phyloP scores from a whole-genome alignment of 1,140 invertebrate genomes.

The Hycleus phaleratus region DNA sequence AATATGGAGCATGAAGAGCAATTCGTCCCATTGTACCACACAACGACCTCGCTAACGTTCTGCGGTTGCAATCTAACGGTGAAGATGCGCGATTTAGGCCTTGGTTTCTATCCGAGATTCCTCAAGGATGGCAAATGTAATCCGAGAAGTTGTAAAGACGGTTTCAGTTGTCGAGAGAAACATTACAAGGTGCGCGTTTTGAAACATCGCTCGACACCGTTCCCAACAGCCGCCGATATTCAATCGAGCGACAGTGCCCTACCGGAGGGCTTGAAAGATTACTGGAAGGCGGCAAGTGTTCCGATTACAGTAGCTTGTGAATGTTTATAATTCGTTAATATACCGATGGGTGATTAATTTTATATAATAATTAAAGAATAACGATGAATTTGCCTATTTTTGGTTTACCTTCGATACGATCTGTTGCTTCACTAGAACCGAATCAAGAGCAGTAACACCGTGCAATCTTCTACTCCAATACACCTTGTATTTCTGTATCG shows the following conservation, averaged over 20 bases:
- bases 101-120: conserved; percentile 23
- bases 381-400: not conserved
- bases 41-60: no score
- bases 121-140: conserved; percentile 21
- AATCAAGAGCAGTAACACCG: conserved; percentile 47
- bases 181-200: conserved; percentile 25
- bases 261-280: conserved; percentile 18
- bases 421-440: conserved; percentile 52
- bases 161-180: conserved; percentile 15
- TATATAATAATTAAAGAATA: not conserved
- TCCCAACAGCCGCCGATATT: not conserved
- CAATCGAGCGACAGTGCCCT: not conserved
- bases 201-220: conserved; percentile 11
- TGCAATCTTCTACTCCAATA: conserved; percentile 54
- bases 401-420: conserved; percentile 49
- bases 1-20: no score
- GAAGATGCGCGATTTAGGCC: conserved; percentile 22
- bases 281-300: conserved; percentile 19
- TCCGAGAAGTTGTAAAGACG: conserved; percentile 6
- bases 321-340: conserved; percentile 12
- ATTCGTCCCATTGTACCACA: no score
- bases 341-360: not conserved
- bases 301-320: conserved; percentile 27
- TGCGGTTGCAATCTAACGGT: no score
- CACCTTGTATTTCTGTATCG: conserved; percentile 52